A percentile compares a stretch with the other conserved stretches of the same genome.
Conservation (phyloP, 2,888 invertebrate genomes). For the Chirona hameri region DNA sequence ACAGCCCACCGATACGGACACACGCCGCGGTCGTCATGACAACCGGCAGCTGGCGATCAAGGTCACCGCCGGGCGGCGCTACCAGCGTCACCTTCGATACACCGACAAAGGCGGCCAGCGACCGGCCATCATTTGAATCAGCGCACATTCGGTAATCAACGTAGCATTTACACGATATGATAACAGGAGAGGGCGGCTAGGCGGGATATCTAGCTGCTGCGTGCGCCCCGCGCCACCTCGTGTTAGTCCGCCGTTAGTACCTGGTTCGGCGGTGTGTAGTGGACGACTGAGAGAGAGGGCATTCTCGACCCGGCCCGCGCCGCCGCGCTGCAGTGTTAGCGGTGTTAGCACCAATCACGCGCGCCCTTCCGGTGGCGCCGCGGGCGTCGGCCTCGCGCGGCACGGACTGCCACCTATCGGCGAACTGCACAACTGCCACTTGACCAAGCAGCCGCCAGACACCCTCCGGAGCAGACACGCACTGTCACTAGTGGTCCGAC, state of each 20-base stretch:
- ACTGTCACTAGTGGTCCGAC: background rate
- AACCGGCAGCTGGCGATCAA: background rate
- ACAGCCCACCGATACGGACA: background rate
- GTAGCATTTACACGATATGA: background rate
- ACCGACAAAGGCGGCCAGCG: background rate
- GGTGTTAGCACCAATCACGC: background rate
- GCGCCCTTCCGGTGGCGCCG: background rate
- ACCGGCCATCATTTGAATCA: background rate
- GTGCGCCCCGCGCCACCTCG: background rate
- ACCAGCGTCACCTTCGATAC: background rate
- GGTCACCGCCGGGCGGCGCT: background rate
- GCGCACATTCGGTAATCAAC: background rate
- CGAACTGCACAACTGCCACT: background rate
- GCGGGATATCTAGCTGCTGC: background rate
- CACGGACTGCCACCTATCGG: background rate
- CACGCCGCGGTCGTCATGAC: background rate
- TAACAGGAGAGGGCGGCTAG: background rate
- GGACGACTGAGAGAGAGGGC: background rate
- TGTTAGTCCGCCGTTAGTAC: background rate
- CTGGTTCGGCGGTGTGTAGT: background rate
- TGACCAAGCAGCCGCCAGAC: background rate
- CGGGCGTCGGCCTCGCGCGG: background rate
- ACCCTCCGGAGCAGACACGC: background rate
- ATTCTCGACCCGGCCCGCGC: background rate
- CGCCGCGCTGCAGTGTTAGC: background rate